phyloP scores from a whole-genome alignment of 1,140 invertebrate species.

The Heliconius himera region DNA sequence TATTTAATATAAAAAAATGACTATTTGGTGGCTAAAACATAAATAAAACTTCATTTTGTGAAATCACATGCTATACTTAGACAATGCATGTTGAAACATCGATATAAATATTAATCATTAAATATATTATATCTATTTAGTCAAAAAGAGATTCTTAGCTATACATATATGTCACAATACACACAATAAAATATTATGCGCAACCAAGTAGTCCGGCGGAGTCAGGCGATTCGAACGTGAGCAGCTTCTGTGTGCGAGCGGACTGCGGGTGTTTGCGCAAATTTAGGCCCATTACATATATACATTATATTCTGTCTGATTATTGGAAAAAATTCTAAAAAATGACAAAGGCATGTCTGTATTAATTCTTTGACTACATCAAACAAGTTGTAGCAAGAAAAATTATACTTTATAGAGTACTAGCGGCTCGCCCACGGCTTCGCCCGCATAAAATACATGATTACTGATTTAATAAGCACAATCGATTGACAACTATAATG shows the following conservation, averaged over 20 bases:
- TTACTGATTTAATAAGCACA: no score
- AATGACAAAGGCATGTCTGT: neutral
- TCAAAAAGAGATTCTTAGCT: neutral
- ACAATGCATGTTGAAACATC: neutral
- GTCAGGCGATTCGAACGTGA: conserved; percentile 61
- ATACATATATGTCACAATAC: neutral
- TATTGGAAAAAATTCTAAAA: neutral
- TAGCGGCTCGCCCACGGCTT: no score
- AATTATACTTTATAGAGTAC: no score
- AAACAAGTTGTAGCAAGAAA: no score
- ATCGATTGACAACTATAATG: no score
- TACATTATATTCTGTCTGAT: neutral
- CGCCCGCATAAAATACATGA: no score
- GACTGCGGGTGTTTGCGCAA: conserved; percentile 14
- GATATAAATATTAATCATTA: neutral
- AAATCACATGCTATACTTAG: neutral
- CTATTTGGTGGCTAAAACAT: no score
- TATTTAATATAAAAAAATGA: no score
- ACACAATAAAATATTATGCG: conserved; percentile 1
- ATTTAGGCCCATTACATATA: neutral
- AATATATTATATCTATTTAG: neutral
- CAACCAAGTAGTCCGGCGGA: conserved; percentile 11
- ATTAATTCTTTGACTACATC: no score
- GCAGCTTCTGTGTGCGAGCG: conserved; percentile 18
- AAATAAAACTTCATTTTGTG: no score